Percentiles rank a stretch among this genome's conserved stretches.
phyloP scores from a whole-genome alignment of 2,888 invertebrate genomes.

The Archips xylosteana region DNA sequence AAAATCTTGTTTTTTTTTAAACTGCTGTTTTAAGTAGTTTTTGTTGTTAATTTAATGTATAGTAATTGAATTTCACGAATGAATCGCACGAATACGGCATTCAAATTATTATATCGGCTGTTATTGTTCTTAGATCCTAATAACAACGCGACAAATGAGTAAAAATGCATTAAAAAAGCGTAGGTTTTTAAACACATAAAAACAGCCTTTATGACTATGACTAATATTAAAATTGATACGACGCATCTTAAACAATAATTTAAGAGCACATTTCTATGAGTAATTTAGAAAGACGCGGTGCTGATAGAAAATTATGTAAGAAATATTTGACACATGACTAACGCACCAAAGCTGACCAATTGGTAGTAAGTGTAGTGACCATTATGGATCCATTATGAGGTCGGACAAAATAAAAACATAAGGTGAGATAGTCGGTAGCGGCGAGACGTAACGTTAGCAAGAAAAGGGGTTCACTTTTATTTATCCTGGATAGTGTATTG shows the following conservation, averaged over 20 bases:
- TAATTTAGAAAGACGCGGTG: slow-evolving; percentile 12
- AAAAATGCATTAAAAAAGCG: neutral
- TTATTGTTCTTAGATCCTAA: too few species aligned
- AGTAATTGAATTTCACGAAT: too few species aligned
- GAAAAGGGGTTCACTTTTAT: slow-evolving; percentile 8
- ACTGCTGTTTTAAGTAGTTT: too few species aligned
- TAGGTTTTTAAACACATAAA: slow-evolving; percentile 17
- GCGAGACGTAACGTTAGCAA: slow-evolving; percentile 20
- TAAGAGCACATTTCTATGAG: slow-evolving; percentile 21
- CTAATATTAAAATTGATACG: slow-evolving; percentile 5
- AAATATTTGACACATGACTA: slow-evolving; percentile 39
- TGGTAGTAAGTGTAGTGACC: slow-evolving; percentile 39
- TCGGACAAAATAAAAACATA: slow-evolving; percentile 37
- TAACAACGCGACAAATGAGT: too few species aligned
- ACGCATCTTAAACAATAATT: neutral
- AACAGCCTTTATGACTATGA: slow-evolving; percentile 10
- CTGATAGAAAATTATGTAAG: slow-evolving; percentile 13
- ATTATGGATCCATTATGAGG: slow-evolving; percentile 36
- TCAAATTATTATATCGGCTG: too few species aligned
- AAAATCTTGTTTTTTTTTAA: too few species aligned
- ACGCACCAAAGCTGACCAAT: slow-evolving; percentile 26
- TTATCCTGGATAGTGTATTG: too few species aligned
- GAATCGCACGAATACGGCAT: too few species aligned
- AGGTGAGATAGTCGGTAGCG: slow-evolving; percentile 32
- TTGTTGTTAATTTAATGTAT: too few species aligned